phyloP scores from a whole-genome alignment of 2,888 invertebrate species.

The Escarpia spicata region DNA sequence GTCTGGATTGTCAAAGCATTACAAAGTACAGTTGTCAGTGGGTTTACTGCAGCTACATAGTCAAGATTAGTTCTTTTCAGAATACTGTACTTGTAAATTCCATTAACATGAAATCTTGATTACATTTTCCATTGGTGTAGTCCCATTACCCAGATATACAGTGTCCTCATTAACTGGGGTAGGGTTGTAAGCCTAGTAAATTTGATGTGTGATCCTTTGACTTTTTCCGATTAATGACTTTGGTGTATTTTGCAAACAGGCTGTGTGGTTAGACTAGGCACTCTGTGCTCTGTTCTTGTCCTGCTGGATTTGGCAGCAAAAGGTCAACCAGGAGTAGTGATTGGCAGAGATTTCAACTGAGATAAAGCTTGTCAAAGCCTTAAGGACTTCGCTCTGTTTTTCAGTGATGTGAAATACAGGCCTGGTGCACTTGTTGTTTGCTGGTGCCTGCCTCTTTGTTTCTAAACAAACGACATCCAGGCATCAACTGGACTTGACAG shows the following conservation, averaged over 20 bases:
- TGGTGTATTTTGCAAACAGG: not conserved
- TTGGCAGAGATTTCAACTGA: not conserved
- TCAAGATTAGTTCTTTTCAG: not conserved
- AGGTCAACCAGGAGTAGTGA: not conserved
- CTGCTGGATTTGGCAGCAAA: not conserved
- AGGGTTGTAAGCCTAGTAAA: not conserved
- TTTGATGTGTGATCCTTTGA: not conserved
- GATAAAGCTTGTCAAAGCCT: not conserved
- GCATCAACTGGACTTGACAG: not conserved
- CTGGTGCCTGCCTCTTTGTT: conserved; percentile 9
- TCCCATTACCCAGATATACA: not conserved
- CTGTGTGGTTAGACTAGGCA: conserved; percentile 7
- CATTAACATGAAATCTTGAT: not conserved
- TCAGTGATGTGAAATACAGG: not conserved
- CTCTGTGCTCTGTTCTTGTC: not conserved
- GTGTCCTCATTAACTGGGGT: not conserved
- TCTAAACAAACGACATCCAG: not conserved
- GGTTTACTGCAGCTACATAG: not conserved
- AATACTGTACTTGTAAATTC: not conserved
- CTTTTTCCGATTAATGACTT: not conserved
- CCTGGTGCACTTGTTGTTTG: not conserved
- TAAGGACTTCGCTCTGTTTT: not conserved
- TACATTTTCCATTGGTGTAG: not conserved
- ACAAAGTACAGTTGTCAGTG: not conserved
- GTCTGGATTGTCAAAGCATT: not conserved